phyloP scores from a whole-genome alignment of 2,888 invertebrate species.

The Athalia circularis region DNA sequence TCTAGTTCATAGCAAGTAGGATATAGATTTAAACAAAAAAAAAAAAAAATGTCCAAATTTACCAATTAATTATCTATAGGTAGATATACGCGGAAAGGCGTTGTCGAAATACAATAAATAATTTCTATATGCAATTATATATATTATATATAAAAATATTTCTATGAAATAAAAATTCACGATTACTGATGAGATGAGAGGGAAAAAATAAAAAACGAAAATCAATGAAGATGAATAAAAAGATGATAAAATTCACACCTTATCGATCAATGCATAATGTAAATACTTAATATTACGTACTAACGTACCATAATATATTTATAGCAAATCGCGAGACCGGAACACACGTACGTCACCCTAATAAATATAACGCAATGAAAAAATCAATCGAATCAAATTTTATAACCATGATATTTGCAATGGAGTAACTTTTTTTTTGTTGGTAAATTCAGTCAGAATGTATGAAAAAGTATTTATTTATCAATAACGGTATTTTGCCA shows the following conservation, averaged over 20 bases:
- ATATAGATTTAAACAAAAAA: slow-evolving; percentile 44
- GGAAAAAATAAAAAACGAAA: no score
- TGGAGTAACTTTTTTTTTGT: slow-evolving; percentile 53
- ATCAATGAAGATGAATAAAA: no score
- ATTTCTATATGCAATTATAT: slow-evolving; percentile 21
- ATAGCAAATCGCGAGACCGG: no score
- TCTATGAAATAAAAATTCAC: not conserved
- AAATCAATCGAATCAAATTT: no score
- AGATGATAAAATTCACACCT: no score
- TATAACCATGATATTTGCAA: not conserved
- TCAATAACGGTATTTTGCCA: slow-evolving; percentile 66
- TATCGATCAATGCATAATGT: no score
- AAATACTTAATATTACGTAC: no score
- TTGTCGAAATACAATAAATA: slow-evolving; percentile 19
- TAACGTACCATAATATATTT: no score
- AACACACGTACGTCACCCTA: no score
- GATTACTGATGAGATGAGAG: not conserved
- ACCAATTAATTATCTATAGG: slow-evolving; percentile 56
- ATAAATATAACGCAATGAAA: no score
- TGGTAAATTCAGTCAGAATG: slow-evolving; percentile 59
- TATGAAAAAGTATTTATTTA: slow-evolving; percentile 67
- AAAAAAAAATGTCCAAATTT: slow-evolving; percentile 53
- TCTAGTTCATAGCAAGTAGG: slow-evolving; percentile 62
- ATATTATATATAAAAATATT: not conserved
- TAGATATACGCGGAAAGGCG: not conserved